These are phyloP conservation scores for Peromyscus aztecus DNA, from an alignment of 2,797 vertebrate species.

Conservation along the genomic window DNA sequence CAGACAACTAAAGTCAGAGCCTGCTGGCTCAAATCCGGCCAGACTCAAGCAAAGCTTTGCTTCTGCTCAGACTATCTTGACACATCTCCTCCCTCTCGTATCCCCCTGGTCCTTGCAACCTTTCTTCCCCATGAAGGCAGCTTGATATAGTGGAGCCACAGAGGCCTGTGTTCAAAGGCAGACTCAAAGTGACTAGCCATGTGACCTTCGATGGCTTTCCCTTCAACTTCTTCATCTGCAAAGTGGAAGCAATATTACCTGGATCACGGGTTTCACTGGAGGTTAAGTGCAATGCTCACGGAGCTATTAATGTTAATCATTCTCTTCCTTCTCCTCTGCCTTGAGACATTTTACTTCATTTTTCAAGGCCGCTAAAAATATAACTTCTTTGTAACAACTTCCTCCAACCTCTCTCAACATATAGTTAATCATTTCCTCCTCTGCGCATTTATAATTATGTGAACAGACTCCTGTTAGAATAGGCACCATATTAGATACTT, in stretches of 20 bases:
- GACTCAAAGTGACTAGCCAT: constrained; percentile 17
- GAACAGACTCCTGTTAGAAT: constrained; percentile 13
- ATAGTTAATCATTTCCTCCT: neutral
- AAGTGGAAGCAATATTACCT: constrained; percentile 35
- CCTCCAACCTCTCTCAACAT: neutral
- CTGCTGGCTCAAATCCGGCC: neutral
- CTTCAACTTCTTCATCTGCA: constrained; percentile 6
- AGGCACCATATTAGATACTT: constrained; percentile 5
- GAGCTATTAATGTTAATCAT: constrained; percentile 40
- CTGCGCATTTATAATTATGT: neutral
- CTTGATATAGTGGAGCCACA: neutral
- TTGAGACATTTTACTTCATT: constrained; percentile 63
- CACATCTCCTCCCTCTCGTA: neutral
- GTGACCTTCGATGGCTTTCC: constrained; percentile 17
- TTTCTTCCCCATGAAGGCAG: constrained; percentile 44
- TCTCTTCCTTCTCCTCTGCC: neutral
- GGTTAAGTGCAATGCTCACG: neutral
- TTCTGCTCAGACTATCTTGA: constrained; percentile 31
- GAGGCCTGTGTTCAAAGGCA: constrained; percentile 39
- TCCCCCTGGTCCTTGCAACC: neutral
- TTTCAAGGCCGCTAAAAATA: constrained; percentile 60
- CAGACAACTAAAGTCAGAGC: neutral
- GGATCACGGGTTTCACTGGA: neutral
- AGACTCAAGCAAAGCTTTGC: constrained; percentile 29
- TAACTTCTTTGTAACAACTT: constrained; percentile 47